phyloP scores from a whole-genome alignment of 2,888 invertebrate species.

The Argyresthia albistria region DNA sequence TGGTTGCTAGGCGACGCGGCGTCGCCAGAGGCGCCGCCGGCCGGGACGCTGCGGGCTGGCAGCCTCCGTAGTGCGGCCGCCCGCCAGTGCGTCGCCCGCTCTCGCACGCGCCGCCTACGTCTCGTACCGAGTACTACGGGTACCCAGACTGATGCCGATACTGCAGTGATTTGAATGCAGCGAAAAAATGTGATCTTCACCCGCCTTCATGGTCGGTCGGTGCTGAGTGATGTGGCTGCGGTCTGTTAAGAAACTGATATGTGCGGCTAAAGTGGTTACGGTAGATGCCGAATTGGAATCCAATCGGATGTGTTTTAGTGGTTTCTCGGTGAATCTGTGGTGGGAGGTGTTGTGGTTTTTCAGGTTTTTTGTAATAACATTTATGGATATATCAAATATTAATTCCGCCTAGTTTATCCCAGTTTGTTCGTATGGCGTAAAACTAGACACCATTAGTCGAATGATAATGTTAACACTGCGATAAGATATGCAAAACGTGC shows the following conservation, averaged over 20 bases:
- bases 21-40: conserved; percentile 52
- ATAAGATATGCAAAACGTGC: too few species aligned
- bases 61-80: background rate
- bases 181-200: background rate
- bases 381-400: too few species aligned
- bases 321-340: too few species aligned
- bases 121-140: background rate
- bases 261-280: background rate
- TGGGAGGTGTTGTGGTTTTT: too few species aligned
- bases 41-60: conserved; percentile 47
- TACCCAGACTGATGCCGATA: background rate
- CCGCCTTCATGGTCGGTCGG: background rate
- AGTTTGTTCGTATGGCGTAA: too few species aligned
- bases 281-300: too few species aligned
- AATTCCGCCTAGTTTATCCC: too few species aligned
- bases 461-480: too few species aligned
- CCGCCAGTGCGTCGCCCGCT: conserved; percentile 5
- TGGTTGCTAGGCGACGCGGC: conserved; percentile 58
- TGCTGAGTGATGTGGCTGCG: background rate
- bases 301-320: too few species aligned
- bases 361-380: too few species aligned
- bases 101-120: conserved; percentile 1
- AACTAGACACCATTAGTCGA: too few species aligned
- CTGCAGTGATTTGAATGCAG: background rate
- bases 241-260: background rate